These are phyloP conservation scores for Picathartes gymnocephalus DNA, from an alignment of 2,113 vertebrate genomes.

Conservation along the genomic window DNA sequence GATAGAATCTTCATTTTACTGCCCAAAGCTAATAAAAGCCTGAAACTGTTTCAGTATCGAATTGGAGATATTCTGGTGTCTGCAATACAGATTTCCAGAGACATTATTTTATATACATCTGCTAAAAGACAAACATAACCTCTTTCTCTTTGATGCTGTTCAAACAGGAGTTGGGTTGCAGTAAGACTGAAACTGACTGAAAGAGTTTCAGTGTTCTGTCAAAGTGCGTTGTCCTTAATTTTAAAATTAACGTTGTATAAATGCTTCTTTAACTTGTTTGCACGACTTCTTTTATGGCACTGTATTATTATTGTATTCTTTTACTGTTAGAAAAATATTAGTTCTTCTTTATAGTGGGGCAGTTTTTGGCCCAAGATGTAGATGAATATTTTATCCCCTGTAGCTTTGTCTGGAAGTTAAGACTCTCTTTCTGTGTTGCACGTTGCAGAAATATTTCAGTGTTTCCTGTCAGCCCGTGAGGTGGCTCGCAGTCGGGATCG, in stretches of 20 bases:
- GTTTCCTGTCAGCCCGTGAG: conserved; percentile 98
- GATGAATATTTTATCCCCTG: conserved; percentile 45
- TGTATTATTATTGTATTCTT: not conserved
- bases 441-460: conserved; percentile 98
- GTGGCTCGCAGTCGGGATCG: conserved; percentile 89
- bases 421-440: conserved; percentile 79
- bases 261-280: not conserved
- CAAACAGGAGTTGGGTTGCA: not conserved
- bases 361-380: conserved; percentile 14
- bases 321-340: not conserved
- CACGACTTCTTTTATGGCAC: not conserved
- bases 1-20: not conserved
- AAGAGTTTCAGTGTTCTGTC: not conserved
- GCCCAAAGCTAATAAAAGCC: not conserved
- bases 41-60: not conserved
- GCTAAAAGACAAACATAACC: not conserved
- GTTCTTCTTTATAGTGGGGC: not conserved
- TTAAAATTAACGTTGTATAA: not conserved
- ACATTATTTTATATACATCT: not conserved
- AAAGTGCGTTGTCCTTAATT: not conserved
- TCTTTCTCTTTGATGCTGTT: not conserved
- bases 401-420: conserved; percentile 68
- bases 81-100: not conserved
- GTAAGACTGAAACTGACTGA: not conserved
- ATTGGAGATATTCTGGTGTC: not conserved